Conservation (phyloP, 2,113 vertebrate species). For the Myrmecophaga tridactyla region DNA sequence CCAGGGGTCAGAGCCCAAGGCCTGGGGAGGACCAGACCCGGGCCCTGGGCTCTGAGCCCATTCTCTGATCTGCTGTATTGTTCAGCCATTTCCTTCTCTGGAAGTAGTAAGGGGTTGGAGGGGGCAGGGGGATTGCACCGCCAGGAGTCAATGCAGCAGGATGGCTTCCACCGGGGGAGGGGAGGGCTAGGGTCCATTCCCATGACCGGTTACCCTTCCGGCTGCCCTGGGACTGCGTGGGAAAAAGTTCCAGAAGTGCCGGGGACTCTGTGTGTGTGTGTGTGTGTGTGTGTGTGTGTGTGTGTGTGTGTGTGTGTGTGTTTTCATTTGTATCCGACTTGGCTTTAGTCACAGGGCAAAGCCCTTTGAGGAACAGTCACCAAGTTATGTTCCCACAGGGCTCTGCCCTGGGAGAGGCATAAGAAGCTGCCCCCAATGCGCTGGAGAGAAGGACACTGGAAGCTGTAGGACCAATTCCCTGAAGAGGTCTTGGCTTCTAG, state of each 20-base stretch:
- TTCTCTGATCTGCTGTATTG: conserved; percentile 71
- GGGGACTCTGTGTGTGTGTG: neutral
- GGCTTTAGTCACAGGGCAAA: conserved; percentile 35
- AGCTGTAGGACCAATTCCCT: neutral
- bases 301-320: neutral
- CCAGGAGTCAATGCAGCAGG: conserved; percentile 34
- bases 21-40: neutral
- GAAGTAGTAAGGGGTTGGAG: neutral
- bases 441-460: neutral
- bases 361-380: conserved; percentile 32
- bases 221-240: conserved; percentile 48
- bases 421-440: neutral
- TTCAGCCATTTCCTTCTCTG: conserved; percentile 71
- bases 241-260: conserved; percentile 55
- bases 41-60: conserved; percentile 30
- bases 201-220: conserved; percentile 72
- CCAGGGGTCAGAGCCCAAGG: neutral
- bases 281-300: conserved; percentile 11
- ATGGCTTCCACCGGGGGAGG: conserved; percentile 34
- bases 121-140: neutral
- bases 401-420: conserved; percentile 14
- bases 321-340: too few species aligned
- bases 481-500: neutral
- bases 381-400: conserved; percentile 17
- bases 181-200: neutral